Conservation (phyloP, 2,888 invertebrate genomes). For the Drosophila bunnanda region DNA sequence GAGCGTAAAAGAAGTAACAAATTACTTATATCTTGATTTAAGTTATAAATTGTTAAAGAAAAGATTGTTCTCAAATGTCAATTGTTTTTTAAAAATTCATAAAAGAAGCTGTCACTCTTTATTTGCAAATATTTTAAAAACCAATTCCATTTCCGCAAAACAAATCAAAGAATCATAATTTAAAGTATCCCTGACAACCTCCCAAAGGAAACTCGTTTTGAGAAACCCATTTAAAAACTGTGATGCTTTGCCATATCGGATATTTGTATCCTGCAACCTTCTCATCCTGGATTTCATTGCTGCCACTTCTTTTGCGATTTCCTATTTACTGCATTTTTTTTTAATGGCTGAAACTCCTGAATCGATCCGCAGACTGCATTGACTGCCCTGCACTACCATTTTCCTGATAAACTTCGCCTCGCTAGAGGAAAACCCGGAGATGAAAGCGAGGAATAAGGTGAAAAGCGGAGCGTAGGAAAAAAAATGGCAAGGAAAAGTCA, state of each 20-base stretch:
- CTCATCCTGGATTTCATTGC: slow-evolving; percentile 16
- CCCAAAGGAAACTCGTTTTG: not conserved
- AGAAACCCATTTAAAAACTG: slow-evolving; percentile 5
- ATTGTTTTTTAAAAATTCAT: no score
- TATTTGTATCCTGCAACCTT: slow-evolving; percentile 21
- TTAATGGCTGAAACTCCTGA: slow-evolving; percentile 31
- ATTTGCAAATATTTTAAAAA: not conserved
- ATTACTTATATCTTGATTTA: no score
- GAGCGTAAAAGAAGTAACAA: no score
- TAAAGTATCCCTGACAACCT: not conserved
- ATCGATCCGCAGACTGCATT: slow-evolving; percentile 39
- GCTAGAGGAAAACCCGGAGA: slow-evolving; percentile 21
- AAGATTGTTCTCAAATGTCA: no score
- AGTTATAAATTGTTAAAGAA: no score
- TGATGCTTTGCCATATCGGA: slow-evolving; percentile 16
- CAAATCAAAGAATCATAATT: not conserved
- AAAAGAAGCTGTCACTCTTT: not conserved
- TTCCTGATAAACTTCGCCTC: slow-evolving; percentile 30
- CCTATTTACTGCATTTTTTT: slow-evolving; percentile 38
- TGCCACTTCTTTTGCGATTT: slow-evolving; percentile 15
- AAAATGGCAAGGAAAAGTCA: slow-evolving; percentile 16
- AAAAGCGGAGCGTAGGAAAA: not conserved
- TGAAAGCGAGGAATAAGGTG: slow-evolving; percentile 17
- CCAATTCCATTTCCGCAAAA: not conserved
- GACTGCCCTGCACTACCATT: slow-evolving; percentile 33